Percentiles rank a stretch among this genome's conserved stretches.
These are phyloP conservation scores for Antidorcas marsupialis DNA, from an alignment of 2,113 vertebrate genomes.

Conservation along the genomic window DNA sequence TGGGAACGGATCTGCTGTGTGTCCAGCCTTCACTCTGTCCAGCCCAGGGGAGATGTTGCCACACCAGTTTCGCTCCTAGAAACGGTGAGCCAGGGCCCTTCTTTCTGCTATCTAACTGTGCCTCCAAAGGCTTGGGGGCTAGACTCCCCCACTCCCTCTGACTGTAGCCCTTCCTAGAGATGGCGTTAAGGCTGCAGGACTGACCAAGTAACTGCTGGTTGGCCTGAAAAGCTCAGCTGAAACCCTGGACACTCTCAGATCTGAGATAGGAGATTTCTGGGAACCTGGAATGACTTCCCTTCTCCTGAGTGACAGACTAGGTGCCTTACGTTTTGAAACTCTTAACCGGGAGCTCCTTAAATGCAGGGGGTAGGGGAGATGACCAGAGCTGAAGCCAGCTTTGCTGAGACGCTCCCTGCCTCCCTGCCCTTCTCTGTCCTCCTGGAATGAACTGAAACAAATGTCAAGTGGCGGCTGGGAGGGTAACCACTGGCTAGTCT, in stretches of 20 bases:
- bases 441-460: neutral
- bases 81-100: conserved; percentile 17
- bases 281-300: neutral
- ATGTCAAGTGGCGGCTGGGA: neutral
- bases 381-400: neutral
- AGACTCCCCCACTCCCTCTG: conserved; percentile 57
- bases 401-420: neutral
- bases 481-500: neutral
- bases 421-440: neutral
- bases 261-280: conserved; percentile 51
- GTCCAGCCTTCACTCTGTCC: conserved; percentile 24
- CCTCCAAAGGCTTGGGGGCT: conserved; percentile 56
- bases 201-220: conserved; percentile 52
- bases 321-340: conserved; percentile 35
- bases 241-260: conserved; percentile 8
- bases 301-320: conserved; percentile 59
- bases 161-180: conserved; percentile 63
- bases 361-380: neutral
- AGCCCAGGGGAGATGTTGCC: conserved; percentile 53
- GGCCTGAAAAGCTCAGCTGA: conserved; percentile 50
- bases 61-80: neutral
- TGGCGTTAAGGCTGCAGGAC: conserved; percentile 64
- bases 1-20: conserved; percentile 35
- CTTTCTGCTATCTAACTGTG: conserved; percentile 31
- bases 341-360: conserved; percentile 31